Evolutionary conservation across 2,888 invertebrate genomes (phyloP).

Genomic region (Patella caerulea): DNA sequence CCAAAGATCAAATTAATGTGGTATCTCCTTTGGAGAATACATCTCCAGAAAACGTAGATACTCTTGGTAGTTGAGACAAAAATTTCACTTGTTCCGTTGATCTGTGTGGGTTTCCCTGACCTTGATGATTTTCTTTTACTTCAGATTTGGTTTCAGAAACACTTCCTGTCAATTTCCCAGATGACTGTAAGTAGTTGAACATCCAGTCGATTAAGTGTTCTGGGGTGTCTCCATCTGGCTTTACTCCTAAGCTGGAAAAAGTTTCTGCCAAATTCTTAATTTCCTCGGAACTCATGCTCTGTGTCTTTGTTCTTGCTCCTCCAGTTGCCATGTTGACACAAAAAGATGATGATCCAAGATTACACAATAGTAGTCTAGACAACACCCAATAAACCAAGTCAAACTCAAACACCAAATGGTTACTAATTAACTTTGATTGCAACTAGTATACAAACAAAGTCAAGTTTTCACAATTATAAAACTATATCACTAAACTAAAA

Average conservation of each 20-base stretch:
- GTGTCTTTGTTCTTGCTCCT: too few species aligned
- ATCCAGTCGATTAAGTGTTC: not conserved
- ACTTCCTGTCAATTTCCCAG: not conserved
- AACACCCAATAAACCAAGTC: too few species aligned
- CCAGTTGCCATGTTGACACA: too few species aligned
- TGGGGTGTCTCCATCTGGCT: not conserved
- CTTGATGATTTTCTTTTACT: not conserved
- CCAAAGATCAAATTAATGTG: not conserved
- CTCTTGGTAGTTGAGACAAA: not conserved
- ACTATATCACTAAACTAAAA: too few species aligned
- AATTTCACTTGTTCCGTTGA: not conserved
- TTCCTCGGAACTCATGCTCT: not conserved
- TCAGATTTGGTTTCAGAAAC: not conserved
- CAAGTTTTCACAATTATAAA: not conserved
- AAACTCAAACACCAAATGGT: not conserved
- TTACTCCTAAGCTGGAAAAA: not conserved
- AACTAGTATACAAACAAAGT: not conserved
- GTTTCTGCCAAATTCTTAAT: not conserved
- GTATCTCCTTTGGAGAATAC: not conserved
- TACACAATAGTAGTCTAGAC: too few species aligned
- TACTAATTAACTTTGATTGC: not conserved
- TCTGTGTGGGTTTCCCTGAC: not conserved
- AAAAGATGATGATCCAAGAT: too few species aligned
- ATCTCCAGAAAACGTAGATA: not conserved
- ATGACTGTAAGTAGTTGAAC: not conserved